Evolutionary conservation across 2,888 invertebrate genomes (phyloP).

Genomic region (Odontothrips loti): DNA sequence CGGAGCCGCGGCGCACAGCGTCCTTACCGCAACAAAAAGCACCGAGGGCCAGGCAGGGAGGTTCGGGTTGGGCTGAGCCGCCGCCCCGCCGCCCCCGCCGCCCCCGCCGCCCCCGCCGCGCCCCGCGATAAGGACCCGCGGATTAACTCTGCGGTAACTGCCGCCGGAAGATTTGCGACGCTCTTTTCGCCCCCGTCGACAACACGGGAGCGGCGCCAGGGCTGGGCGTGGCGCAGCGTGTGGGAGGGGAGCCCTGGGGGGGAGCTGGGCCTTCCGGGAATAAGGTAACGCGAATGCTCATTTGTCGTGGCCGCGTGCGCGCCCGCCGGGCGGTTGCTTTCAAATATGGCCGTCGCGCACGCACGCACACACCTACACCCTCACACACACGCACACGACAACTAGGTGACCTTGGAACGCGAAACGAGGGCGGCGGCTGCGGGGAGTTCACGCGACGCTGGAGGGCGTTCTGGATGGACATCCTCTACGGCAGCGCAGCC

Average conservation of each 20-base stretch:
- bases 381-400: background rate
- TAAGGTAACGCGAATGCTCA: background rate
- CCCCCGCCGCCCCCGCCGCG: background rate
- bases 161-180: conserved; percentile 19
- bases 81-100: background rate
- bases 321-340: background rate
- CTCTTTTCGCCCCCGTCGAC: conserved; percentile 19
- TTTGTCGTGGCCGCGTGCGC: background rate
- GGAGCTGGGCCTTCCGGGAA: background rate
- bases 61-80: background rate
- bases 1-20: too few species aligned
- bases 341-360: background rate
- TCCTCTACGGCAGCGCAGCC: too few species aligned
- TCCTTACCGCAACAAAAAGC: background rate
- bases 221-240: background rate
- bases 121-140: conserved; percentile 1
- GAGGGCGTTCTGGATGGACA: too few species aligned
- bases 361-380: too few species aligned
- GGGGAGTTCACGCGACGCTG: too few species aligned
- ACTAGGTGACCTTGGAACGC: too few species aligned
- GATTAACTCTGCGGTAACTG: conserved; percentile 21
- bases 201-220: background rate
- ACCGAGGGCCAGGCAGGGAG: background rate
- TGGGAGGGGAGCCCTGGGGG: background rate
- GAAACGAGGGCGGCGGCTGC: too few species aligned